Evolutionary conservation across 2,113 vertebrate species (phyloP).

Genomic region (Antennarius striatus): DNA sequence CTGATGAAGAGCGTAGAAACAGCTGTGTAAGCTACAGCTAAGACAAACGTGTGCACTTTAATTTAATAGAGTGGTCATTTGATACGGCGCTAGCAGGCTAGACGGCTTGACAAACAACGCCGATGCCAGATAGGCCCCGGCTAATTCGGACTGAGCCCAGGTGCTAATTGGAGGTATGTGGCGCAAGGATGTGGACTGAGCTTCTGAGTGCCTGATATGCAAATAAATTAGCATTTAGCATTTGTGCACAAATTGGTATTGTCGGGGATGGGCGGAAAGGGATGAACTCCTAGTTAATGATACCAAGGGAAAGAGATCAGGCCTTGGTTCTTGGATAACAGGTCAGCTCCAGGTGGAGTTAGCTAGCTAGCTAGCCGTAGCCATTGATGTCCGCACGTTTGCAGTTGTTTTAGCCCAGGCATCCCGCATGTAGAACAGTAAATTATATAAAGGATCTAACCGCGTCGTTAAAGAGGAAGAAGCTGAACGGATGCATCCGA

Average conservation of each 20-base stretch:
- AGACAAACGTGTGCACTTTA: conserved; percentile 55
- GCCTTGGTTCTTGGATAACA: too few species aligned
- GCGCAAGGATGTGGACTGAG: neutral
- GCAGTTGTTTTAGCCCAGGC: neutral
- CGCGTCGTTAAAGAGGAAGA: too few species aligned
- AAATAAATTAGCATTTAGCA: too few species aligned
- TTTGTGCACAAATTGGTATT: too few species aligned
- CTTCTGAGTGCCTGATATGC: neutral
- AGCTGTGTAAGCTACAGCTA: conserved; percentile 68
- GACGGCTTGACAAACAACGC: conserved; percentile 46
- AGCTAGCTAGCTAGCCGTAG: neutral
- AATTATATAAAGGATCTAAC: too few species aligned
- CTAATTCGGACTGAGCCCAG: conserved; percentile 23
- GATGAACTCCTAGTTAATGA: too few species aligned
- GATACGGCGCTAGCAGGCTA: conserved; percentile 52
- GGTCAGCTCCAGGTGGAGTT: neutral
- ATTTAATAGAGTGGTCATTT: conserved; percentile 63
- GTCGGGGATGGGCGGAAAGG: too few species aligned
- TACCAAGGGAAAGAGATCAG: too few species aligned
- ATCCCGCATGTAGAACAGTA: too few species aligned
- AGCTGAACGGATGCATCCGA: too few species aligned
- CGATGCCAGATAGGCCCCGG: conserved; percentile 15
- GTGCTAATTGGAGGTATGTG: conserved; percentile 3
- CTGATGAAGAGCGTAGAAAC: conserved; percentile 64
- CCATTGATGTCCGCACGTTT: neutral